A percentile compares a stretch with the other conserved stretches of the same genome.
phyloP scores from a whole-genome alignment of 1,140 invertebrate species.

The Aradophagus sp. region DNA sequence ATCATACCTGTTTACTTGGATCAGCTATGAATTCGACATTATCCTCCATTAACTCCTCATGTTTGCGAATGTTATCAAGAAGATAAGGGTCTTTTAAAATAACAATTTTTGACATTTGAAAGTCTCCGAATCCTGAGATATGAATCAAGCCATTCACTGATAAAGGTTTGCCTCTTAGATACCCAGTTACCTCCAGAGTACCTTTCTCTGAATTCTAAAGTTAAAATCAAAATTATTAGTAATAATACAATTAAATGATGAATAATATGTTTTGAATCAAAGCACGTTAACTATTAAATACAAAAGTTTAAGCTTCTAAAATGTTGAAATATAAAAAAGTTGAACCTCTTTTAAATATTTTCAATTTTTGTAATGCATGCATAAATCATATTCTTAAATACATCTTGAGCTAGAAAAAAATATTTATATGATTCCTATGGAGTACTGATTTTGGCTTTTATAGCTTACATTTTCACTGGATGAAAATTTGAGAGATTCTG shows the following conservation, averaged over 20 bases:
- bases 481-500: slow-evolving; percentile 82
- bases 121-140: slow-evolving; percentile 93
- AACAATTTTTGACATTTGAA: slow-evolving; percentile 90
- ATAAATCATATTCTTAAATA: no score
- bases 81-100: slow-evolving; percentile 84
- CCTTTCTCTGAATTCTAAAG: slow-evolving; percentile 75
- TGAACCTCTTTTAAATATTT: no score
- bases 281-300: slow-evolving; percentile 31
- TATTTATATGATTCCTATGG: no score
- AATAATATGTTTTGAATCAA: no score
- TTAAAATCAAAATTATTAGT: no score
- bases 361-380: no score
- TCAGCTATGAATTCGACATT: slow-evolving; percentile 72
- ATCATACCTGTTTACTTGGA: slow-evolving; percentile 80
- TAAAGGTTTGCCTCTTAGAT: slow-evolving; percentile 85
- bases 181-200: slow-evolving; percentile 89
- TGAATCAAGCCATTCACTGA: slow-evolving; percentile 93
- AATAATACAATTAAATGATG: slow-evolving; percentile 18
- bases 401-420: no score
- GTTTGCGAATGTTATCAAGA: slow-evolving; percentile 68
- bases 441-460: no score
- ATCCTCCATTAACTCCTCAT: slow-evolving; percentile 22
- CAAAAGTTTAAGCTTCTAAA: no score
- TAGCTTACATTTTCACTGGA: slow-evolving; percentile 54
- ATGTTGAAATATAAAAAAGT: no score